Evolutionary conservation across 2,888 invertebrate genomes (phyloP), one percentile per base, ranked within the genome.

Genomic region (Eupithecia insigniata): DNA sequence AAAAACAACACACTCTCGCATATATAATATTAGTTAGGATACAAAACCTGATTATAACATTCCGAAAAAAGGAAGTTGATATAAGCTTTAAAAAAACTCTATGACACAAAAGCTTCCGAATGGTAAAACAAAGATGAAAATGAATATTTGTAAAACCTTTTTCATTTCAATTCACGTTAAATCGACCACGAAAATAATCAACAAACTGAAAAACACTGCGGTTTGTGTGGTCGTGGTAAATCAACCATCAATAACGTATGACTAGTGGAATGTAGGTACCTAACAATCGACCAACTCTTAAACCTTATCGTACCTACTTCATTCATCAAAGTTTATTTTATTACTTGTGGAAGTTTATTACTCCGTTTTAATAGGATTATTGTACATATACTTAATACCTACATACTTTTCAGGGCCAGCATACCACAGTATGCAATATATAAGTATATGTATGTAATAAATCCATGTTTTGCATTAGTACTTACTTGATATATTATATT

Each of bases 171-270:
- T 55, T 3, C 14, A 26, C 26, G 3, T 14, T 22, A 51, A 51
- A 26, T 26, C 55, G 14, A 55, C 26, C 55, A 26, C 26, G 26
- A 55, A 55, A 55, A 55, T 51, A 51, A 22, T 55, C 60, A 30
- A 30, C 28, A 30, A 30, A 30, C 60, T 30, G 16, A 60, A 58
- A 16, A 58, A 60, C 18, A 60, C 51, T 67, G 72, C 32, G 69
- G 66, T 73, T 64, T 34, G 6, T 69, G 72, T 43, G 73, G 73
- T 69, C 14, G 72, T 43, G 73, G 73, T 69, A 7, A 43, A 32
- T 14, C 55, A 51, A 51, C 51, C 30, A 60, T 30, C 58, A 18
- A 22, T 39, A 51, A 32, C 51, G 58, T 60, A n/a, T n/a, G 60
- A 22, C n/a, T n/a, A 43, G 43, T 43, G 55, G 26, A 55, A 55